A percentile compares a stretch with the other conserved stretches of the same genome.
These are phyloP conservation scores for Chelonus formosanus DNA, from an alignment of 2,888 invertebrate species.

Conservation along the genomic window DNA sequence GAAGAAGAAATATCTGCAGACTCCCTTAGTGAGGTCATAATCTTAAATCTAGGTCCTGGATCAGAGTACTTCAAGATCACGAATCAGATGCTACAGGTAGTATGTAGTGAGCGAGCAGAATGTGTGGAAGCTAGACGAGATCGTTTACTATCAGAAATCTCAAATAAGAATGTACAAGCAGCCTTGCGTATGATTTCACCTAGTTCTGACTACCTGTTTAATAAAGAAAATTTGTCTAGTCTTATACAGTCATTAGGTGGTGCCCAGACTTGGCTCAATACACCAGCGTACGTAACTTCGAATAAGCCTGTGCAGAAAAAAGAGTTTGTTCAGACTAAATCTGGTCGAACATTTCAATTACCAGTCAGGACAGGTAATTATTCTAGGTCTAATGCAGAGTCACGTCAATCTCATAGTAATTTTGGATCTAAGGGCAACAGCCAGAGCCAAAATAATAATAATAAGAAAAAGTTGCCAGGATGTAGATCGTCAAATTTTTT, in stretches of 20 bases:
- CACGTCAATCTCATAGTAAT: too few relatives aligned
- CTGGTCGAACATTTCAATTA: too few relatives aligned
- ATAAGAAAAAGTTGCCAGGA: too few relatives aligned
- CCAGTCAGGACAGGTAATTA: too few relatives aligned
- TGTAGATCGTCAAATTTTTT: slow-evolving; percentile 25
- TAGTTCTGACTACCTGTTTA: slow-evolving; percentile 31
- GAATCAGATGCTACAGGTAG: slow-evolving; percentile 37
- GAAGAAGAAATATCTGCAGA: slow-evolving; percentile 24
- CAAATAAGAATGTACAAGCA: slow-evolving; percentile 36
- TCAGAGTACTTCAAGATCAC: slow-evolving; percentile 34
- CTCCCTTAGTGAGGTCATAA: slow-evolving; percentile 24
- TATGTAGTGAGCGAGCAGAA: slow-evolving; percentile 40
- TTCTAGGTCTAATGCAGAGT: too few relatives aligned
- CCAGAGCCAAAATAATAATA: too few relatives aligned
- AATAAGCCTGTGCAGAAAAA: slow-evolving; percentile 14
- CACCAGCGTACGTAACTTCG: slow-evolving; percentile 25
- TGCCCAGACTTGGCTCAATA: slow-evolving; percentile 38
- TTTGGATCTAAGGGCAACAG: too few relatives aligned
- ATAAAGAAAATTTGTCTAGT: slow-evolving; percentile 28
- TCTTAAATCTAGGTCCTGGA: slow-evolving; percentile 27
- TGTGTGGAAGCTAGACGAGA: slow-evolving; percentile 35
- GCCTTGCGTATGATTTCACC: slow-evolving; percentile 35
- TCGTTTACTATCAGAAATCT: slow-evolving; percentile 29
- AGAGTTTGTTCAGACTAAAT: neutral
- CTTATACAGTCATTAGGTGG: slow-evolving; percentile 37